Evolutionary conservation across 2,888 invertebrate species (phyloP).

Genomic region (Eupsilia transversa): DNA sequence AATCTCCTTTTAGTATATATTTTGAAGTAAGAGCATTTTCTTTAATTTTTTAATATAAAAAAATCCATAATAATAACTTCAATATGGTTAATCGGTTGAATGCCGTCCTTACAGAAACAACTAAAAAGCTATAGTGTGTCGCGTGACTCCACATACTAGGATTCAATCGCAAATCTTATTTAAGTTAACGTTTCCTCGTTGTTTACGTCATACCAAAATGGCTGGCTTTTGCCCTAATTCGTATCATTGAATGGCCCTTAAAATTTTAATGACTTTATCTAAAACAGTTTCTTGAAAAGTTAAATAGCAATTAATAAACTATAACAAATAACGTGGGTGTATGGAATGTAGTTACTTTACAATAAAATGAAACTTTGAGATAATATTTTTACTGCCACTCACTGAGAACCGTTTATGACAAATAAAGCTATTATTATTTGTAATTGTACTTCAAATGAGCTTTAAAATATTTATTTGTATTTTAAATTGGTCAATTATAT

Average conservation of each 20-base stretch:
- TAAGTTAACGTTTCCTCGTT: not conserved
- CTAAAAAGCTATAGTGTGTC: too few species aligned
- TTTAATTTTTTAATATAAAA: not conserved
- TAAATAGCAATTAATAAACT: slow-evolving; percentile 54
- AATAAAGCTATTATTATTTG: slow-evolving; percentile 49
- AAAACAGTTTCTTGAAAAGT: slow-evolving; percentile 37
- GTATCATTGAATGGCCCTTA: slow-evolving; percentile 35
- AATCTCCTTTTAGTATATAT: not conserved
- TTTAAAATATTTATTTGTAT: slow-evolving; percentile 43
- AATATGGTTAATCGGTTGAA: not conserved
- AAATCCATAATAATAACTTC: not conserved
- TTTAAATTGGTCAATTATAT: slow-evolving; percentile 21
- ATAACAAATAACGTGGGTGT: slow-evolving; percentile 54
- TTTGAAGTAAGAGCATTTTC: not conserved
- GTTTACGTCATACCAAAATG: slow-evolving; percentile 14
- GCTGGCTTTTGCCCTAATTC: not conserved
- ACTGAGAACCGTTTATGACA: slow-evolving; percentile 35
- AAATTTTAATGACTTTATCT: slow-evolving; percentile 49
- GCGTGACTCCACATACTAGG: too few species aligned
- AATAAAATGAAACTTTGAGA: slow-evolving; percentile 47
- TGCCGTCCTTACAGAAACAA: too few species aligned
- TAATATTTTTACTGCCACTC: slow-evolving; percentile 52
- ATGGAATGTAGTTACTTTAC: slow-evolving; percentile 44
- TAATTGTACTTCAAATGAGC: slow-evolving; percentile 36
- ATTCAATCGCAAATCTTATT: not conserved